Base-by-base conservation (phyloP, 2,797 vertebrate genomes). In the Phataginus tetradactyla region DNA sequence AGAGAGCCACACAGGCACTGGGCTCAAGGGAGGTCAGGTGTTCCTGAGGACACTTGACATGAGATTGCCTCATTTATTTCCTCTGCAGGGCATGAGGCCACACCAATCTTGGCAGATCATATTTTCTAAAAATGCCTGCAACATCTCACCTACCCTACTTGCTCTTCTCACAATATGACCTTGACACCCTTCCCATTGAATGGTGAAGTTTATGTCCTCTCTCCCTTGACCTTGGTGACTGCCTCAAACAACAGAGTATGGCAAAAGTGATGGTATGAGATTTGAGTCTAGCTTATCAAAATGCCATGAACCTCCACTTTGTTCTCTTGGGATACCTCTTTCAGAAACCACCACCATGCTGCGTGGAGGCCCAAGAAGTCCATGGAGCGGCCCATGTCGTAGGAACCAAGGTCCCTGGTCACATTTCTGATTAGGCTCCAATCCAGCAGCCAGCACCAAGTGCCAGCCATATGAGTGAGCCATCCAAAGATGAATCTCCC, bases 101-200 rank as follows among this genome's bases (percentile, higher is more conserved):
- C 55, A 17, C 3, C 37, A 32, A 4, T 77, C 80, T 66, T 20
- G 34, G 32, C 57, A 92, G 63, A 45, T 42, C 1, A 1, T 13
- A 12, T 87, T 94, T 89, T 95, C 79, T 71, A 53, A 66, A 51
- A 21, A 39, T 68, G 68, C 45, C 42, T 75, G 55, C 37, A 55
- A 77, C 42, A 37, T 32, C 32, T 42, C 53, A 21, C 45, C 32
- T 10, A 29, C 6, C 21, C 21, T 25, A 55, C 23, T 57, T 42
- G 39, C 29, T 68, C 37, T 45, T 84, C 64, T 85, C 45, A 49
- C 29, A 39, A 25, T 84, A 25, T 81, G 85, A 45, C 75, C 79
- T 66, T 86, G 74, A 78, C 32, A n/a, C 8, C 13, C 0, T 10
- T 77, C 17, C 51, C 12, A 17, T 14, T 51, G 79, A 45, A 21